Conservation (phyloP, 2,113 vertebrate species). For the Eidolon helvum region DNA sequence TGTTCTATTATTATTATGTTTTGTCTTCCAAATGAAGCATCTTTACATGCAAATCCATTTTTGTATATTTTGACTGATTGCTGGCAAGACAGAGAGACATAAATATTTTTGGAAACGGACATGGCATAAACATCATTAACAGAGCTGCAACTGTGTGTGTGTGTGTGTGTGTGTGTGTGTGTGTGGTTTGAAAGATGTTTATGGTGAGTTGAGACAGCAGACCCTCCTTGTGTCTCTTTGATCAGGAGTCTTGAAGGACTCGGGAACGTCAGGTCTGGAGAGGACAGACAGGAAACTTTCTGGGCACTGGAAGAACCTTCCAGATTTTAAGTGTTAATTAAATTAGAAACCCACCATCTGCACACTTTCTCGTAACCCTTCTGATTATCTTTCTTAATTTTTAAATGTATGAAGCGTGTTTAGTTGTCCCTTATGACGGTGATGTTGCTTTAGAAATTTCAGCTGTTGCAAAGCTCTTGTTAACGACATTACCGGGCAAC, state of each 20-base stretch:
- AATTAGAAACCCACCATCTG: constrained; percentile 56
- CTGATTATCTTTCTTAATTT: constrained; percentile 55
- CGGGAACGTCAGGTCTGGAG: neutral
- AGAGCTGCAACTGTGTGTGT: neutral
- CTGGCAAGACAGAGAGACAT: constrained; percentile 70
- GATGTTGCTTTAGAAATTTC: constrained; percentile 65
- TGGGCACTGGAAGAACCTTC: constrained; percentile 21
- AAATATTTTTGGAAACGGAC: constrained; percentile 72
- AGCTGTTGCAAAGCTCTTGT: constrained; percentile 41
- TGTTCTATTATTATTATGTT: constrained; percentile 55
- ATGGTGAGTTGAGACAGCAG: constrained; percentile 47
- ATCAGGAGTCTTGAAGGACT: constrained; percentile 17
- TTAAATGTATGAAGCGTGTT: constrained; percentile 46
- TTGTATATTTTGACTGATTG: constrained; percentile 76
- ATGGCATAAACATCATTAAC: constrained; percentile 60
- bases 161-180: neutral
- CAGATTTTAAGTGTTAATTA: constrained; percentile 56
- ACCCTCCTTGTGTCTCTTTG: constrained; percentile 12
- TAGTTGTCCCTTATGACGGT: neutral
- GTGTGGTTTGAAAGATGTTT: constrained; percentile 65
- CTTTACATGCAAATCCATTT: constrained; percentile 58
- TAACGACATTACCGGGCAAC: neutral
- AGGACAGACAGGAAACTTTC: neutral
- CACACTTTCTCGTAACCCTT: constrained; percentile 3
- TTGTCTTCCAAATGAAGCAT: constrained; percentile 64